Base-by-base conservation (phyloP, 2,888 invertebrate genomes). In the Parnassius mnemosyne region DNA sequence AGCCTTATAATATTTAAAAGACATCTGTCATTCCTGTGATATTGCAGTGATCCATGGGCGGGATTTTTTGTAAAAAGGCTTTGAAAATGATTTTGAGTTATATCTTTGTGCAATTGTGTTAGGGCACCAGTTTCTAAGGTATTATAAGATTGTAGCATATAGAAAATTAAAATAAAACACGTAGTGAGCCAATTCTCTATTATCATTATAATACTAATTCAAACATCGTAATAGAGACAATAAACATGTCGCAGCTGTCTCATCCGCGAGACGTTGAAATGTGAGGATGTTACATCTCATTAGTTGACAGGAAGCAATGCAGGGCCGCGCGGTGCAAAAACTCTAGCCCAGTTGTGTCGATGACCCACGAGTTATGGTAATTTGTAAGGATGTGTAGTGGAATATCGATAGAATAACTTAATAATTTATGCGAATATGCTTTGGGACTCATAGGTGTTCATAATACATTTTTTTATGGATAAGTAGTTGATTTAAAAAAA, bases 241-340 rank as follows among this genome's bases (percentile, higher is more conserved):
- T 57, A 16, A 11, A 11, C 2, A 42, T 13, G 10, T 50, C 20
- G 55, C 65, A 66, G 61, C 53, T 59, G 62, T 60, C 50, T 60
- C 51, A 62, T 61, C 64, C 53, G 65, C 57, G 63, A 47, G 66
- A 67, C 67, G 65, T 64, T 71, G 69, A 70, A 66, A 68, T 62
- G 64, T 65, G 67, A 74, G 76, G 79, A 79, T 74, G 79, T 75
- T 77, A 83, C 76, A 80, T 82, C 80, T 82, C 78, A 80, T 81
- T 79, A 78, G 74, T 65, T 69, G 75, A 74, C 81, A 74, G 83
- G 82, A 85, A 81, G 74, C 74, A 71, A 71, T 71, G 70, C 71
- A 70, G 74, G 69, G 75, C 72, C 69, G 72, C 51, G 70, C 70
- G 71, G 65, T 69, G 79, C 76, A 81, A 83, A 84, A 83, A 81